Evolutionary conservation across 2,888 invertebrate genomes (phyloP), one percentile per base, ranked within the genome.

Genomic region (Parascotia fuliginaria): DNA sequence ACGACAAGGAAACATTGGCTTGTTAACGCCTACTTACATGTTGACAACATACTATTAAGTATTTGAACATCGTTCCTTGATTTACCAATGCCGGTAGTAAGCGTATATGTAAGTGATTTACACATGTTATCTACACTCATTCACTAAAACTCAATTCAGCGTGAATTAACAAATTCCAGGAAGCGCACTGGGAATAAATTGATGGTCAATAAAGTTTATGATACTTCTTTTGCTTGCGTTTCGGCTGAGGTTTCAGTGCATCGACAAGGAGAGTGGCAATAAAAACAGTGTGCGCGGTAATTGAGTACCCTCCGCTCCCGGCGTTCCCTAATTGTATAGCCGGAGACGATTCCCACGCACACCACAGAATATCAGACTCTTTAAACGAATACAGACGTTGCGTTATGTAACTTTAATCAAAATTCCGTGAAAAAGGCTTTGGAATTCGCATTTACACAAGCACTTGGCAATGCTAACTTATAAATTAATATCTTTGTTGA

Each of bases 301-400:
- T 87, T 83, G 85, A 82, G 80, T 79, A 79, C 83, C 85, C 85
- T 83, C 69, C 75, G 71, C 80, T 85, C 87, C 84, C 82, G 80
- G 80, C 82, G 80, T 81, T 85, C 84, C 89, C 85, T 89, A 88
- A 89, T 89, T 87, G 87, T 83, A 73, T 64, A 73, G 73, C 63
- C 73, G 77, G 83, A 81, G 82, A 81, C 78, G 73, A 83, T 89
- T 90, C 90, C 87, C 90, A 89, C 88, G 89, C 81, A 77, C 74
- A 58, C 65, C 66, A 64, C 71, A 67, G 60, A 71, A 79, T 75
- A 79, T 81, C 77, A 74, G 67, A 72, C 73, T n/a, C n/a, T 73
- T 66, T 66, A 64, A 70, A 71, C 55, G 60, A 65, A 65, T 51
- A 56, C 63, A 45, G 70, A 66, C 62, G 64, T 59, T 73, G 71